phyloP scores from a whole-genome alignment of 1,140 invertebrate species.

The Heliconius melpomene region DNA sequence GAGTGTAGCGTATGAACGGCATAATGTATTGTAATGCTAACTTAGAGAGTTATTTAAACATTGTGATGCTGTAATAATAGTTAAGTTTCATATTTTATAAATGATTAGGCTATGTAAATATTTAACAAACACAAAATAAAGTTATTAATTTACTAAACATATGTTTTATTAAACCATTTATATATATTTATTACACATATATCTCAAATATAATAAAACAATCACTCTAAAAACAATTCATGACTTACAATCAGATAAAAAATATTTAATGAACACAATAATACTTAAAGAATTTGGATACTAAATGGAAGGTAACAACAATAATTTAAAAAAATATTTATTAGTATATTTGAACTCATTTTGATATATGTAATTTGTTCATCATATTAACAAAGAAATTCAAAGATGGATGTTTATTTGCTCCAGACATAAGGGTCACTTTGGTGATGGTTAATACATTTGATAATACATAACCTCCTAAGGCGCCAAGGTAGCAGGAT shows the following conservation, averaged over 20 bases:
- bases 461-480: constrained; percentile 83
- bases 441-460: constrained; percentile 81
- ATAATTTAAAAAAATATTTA: not conserved
- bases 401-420: constrained; percentile 61
- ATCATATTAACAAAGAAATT: constrained; percentile 61
- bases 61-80: constrained; percentile 70
- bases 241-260: not conserved
- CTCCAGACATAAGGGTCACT: constrained; percentile 59
- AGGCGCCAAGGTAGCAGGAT: constrained; percentile 87
- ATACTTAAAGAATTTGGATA: constrained; percentile 17
- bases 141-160: constrained; percentile 76
- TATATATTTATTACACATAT: not conserved
- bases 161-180: constrained; percentile 42
- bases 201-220: not conserved
- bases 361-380: constrained; percentile 58
- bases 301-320: not conserved
- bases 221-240: not conserved
- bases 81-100: constrained; percentile 79
- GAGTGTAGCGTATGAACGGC: constrained; percentile 37
- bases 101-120: constrained; percentile 76
- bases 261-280: not conserved
- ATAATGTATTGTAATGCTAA: constrained; percentile 48
- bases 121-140: constrained; percentile 77
- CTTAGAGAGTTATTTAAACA: constrained; percentile 62
- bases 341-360: constrained; percentile 40